These are phyloP conservation scores for Odontocerum albicorne DNA, from an alignment of 2,888 invertebrate species.

Conservation along the genomic window DNA sequence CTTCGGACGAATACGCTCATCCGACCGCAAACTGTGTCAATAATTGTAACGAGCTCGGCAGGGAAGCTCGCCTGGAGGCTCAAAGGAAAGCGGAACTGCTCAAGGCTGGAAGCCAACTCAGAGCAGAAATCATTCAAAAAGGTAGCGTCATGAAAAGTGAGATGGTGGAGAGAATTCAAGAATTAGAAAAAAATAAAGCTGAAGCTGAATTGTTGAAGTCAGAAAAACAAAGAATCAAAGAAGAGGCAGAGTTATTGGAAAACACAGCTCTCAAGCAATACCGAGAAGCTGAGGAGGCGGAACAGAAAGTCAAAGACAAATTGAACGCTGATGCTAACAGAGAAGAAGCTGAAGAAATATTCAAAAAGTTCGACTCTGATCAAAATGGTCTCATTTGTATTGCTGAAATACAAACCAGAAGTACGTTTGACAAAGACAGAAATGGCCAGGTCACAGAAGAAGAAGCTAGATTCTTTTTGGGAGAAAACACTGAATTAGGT, in stretches of 20 bases:
- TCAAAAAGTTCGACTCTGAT: slow-evolving; percentile 79
- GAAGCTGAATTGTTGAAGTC: slow-evolving; percentile 79
- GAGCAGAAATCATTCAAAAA: slow-evolving; percentile 71
- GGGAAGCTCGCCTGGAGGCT: slow-evolving; percentile 72
- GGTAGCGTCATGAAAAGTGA: slow-evolving; percentile 76
- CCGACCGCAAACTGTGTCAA: slow-evolving; percentile 67
- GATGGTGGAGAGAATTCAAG: slow-evolving; percentile 68
- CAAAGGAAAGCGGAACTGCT: slow-evolving; percentile 72
- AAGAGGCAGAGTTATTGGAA: slow-evolving; percentile 72
- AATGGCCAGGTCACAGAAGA: slow-evolving; percentile 87
- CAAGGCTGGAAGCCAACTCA: slow-evolving; percentile 76
- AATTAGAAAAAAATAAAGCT: slow-evolving; percentile 69
- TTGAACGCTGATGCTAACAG: slow-evolving; percentile 58
- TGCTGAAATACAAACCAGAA: slow-evolving; percentile 68
- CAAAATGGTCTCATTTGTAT: slow-evolving; percentile 72
- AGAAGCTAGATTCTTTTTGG: slow-evolving; percentile 78
- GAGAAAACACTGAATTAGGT: slow-evolving; percentile 67
- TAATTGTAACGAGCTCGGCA: slow-evolving; percentile 79
- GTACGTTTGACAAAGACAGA: slow-evolving; percentile 84
- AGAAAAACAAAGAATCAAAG: slow-evolving; percentile 76
- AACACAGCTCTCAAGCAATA: slow-evolving; percentile 76
- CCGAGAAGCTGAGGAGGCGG: slow-evolving; percentile 67
- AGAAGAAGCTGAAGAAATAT: slow-evolving; percentile 72
- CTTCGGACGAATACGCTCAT: slow-evolving; percentile 78
- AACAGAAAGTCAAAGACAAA: slow-evolving; percentile 60